A percentile compares a stretch with the other conserved stretches of the same genome.
Evolutionary conservation across 2,888 invertebrate genomes (phyloP).

Genomic region (Schrankia costaestrigalis): DNA sequence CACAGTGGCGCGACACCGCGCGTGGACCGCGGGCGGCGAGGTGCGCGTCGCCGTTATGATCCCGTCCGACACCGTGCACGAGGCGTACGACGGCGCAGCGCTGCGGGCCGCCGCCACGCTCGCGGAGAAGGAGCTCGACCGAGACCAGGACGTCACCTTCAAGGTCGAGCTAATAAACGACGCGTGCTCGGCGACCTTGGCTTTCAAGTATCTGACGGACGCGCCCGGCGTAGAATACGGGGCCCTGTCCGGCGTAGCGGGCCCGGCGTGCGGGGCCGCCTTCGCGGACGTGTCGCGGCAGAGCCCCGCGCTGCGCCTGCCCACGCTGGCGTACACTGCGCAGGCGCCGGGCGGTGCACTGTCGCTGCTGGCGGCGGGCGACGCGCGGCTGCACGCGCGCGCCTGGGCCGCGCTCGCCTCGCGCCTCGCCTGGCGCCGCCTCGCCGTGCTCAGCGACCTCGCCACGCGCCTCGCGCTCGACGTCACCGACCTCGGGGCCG

Average conservation of each 20-base stretch:
- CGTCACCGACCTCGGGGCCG: conserved; percentile 40
- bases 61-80: conserved; percentile 33
- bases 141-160: conserved; percentile 28
- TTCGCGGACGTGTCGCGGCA: conserved; percentile 60
- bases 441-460: conserved; percentile 53
- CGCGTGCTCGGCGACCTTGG: conserved; percentile 54
- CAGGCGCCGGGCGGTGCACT: conserved; percentile 37
- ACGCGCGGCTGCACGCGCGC: conserved; percentile 33
- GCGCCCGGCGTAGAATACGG: conserved; percentile 58
- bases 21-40: conserved; percentile 32
- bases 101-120: conserved; percentile 54
- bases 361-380: conserved; percentile 48
- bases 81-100: conserved; percentile 40
- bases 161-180: conserved; percentile 56
- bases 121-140: conserved; percentile 45
- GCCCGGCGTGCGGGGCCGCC: conserved; percentile 62
- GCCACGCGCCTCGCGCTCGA: conserved; percentile 48
- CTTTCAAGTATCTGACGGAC: conserved; percentile 56
- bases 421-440: conserved; percentile 51
- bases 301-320: conserved; percentile 49
- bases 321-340: conserved; percentile 58
- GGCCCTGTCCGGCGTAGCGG: conserved; percentile 56
- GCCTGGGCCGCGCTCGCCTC: conserved; percentile 41
- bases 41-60: conserved; percentile 44
- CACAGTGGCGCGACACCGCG: conserved; percentile 29